Conservation (phyloP, 2,888 invertebrate species). For the Drosophila merina region DNA sequence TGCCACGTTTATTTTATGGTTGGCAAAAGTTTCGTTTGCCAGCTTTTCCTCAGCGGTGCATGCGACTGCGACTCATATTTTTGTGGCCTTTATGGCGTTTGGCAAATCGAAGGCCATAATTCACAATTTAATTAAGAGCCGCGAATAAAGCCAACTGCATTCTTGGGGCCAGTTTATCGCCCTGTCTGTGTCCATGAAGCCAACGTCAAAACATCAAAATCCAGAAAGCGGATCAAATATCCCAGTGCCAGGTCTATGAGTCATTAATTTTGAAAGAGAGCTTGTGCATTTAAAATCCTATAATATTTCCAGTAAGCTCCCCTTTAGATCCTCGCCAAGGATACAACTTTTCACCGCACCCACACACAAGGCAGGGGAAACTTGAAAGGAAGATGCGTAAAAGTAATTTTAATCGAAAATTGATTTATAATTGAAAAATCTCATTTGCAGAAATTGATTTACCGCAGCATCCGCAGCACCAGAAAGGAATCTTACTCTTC, state of each 20-base stretch:
- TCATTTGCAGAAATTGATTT: slow-evolving; percentile 83
- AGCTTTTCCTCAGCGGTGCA: slow-evolving; percentile 25
- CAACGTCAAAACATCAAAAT: background rate
- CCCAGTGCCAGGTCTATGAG: background rate
- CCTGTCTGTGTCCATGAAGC: slow-evolving; percentile 25
- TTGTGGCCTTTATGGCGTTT: slow-evolving; percentile 76
- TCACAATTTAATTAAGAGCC: slow-evolving; percentile 81
- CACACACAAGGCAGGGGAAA: slow-evolving; percentile 13
- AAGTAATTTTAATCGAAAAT: slow-evolving; percentile 84
- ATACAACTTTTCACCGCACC: slow-evolving; percentile 42
- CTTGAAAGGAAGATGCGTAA: slow-evolving; percentile 75
- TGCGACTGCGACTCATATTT: slow-evolving; percentile 65
- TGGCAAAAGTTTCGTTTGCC: slow-evolving; percentile 48
- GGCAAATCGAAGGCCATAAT: slow-evolving; percentile 76
- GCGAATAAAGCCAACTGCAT: slow-evolving; percentile 57
- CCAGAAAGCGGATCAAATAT: slow-evolving; percentile 2
- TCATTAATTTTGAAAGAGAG: background rate
- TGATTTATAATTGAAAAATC: slow-evolving; percentile 85
- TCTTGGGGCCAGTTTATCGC: slow-evolving; percentile 49
- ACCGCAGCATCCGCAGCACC: slow-evolving; percentile 78
- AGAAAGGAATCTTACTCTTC: slow-evolving; percentile 22
- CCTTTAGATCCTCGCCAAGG: slow-evolving; percentile 12
- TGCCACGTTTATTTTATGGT: slow-evolving; percentile 6
- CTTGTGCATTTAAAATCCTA: background rate
- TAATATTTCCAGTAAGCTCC: background rate